A percentile compares a stretch with the other conserved stretches of the same genome.
Evolutionary conservation across 2,888 invertebrate species (phyloP).

Genomic region (Dasysyrphus albostriatus): DNA sequence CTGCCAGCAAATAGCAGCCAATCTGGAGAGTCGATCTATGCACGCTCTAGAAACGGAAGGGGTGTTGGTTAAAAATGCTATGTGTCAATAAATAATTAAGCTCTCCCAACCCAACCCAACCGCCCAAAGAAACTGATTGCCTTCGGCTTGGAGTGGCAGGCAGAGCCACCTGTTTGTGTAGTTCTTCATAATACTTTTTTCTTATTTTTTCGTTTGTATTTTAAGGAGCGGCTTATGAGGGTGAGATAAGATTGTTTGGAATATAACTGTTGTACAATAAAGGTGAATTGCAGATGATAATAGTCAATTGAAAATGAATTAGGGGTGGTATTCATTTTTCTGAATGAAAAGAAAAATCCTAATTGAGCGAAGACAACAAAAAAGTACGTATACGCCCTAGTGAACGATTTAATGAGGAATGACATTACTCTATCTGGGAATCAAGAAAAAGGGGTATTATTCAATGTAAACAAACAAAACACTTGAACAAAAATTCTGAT

Average conservation of each 20-base stretch:
- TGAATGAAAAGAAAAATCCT: slow-evolving; percentile 7
- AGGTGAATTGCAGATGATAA: slow-evolving; percentile 33
- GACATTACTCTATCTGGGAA: not conserved
- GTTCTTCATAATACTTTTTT: not conserved
- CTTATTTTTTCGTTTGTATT: not conserved
- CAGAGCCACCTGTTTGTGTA: slow-evolving; percentile 34
- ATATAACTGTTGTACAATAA: slow-evolving; percentile 19
- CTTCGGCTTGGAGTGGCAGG: slow-evolving; percentile 8
- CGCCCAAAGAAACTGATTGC: slow-evolving; percentile 5
- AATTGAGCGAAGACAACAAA: slow-evolving; percentile 1
- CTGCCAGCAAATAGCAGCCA: slow-evolving; percentile 10
- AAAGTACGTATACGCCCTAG: slow-evolving; percentile 32
- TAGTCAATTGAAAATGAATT: slow-evolving; percentile 40
- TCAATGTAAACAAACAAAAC: slow-evolving; percentile 31
- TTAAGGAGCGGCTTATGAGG: slow-evolving; percentile 25
- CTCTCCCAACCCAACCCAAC: not conserved
- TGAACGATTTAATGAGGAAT: not conserved
- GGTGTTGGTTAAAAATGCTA: slow-evolving; percentile 8
- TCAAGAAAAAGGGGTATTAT: not conserved
- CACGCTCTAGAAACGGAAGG: not conserved
- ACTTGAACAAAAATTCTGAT: not conserved
- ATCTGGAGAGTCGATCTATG: not conserved
- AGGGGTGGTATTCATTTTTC: slow-evolving; percentile 18
- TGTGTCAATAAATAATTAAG: slow-evolving; percentile 23
- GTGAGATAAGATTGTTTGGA: slow-evolving; percentile 26